These are phyloP conservation scores for Hydrozoanthus gracilis DNA, from an alignment of 92 coral and sea anemone genomes.

Conservation along the genomic window DNA sequence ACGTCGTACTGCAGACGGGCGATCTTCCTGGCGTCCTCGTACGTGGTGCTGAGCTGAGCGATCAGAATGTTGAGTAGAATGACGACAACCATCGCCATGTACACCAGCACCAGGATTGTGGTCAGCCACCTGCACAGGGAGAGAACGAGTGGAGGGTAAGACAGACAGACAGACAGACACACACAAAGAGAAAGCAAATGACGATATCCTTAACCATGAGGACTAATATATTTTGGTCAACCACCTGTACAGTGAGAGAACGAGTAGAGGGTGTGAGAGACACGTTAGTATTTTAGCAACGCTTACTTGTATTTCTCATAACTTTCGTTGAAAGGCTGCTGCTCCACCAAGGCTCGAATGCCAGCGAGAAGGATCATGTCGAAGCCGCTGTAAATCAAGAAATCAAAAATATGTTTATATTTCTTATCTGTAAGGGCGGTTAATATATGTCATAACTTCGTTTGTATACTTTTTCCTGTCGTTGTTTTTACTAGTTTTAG, in stretches of 20 bases:
- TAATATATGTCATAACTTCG: too few species aligned
- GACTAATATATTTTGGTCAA: neutral
- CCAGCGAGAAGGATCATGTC: neutral
- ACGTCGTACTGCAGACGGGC: too few species aligned
- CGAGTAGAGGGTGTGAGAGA: neutral
- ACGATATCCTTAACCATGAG: neutral
- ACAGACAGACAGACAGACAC: neutral
- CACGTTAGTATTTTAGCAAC: neutral
- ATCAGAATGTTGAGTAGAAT: too few species aligned
- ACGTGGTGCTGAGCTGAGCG: too few species aligned
- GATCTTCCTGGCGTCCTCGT: too few species aligned
- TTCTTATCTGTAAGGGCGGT: too few species aligned
- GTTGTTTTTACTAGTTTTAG: neutral
- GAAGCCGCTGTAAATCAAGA: neutral
- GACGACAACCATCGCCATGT: too few species aligned
- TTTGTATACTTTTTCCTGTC: neutral
- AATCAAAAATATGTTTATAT: too few species aligned
- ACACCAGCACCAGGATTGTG: too few species aligned
- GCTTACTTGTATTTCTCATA: neutral
- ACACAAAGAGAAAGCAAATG: neutral
- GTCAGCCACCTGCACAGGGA: too few species aligned
- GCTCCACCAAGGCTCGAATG: slow-evolving; percentile 6
- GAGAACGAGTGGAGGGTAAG: too few species aligned
- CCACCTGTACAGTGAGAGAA: neutral
- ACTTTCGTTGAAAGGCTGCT: neutral